Evolutionary conservation across 2,797 vertebrate genomes (phyloP).

Genomic region (Allobates femoralis): DNA sequence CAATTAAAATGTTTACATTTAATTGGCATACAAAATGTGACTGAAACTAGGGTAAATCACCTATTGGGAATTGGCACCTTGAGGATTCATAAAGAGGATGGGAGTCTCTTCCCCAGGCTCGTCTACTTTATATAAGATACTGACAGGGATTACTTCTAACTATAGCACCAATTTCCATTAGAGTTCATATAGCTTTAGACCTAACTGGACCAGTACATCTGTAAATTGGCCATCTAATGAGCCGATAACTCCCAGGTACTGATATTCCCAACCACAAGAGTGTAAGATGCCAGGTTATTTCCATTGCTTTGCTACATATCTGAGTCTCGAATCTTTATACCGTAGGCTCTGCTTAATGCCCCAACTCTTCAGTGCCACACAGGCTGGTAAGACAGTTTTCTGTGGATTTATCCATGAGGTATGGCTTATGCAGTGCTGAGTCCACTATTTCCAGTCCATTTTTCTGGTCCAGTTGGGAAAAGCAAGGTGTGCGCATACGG

Average conservation of each 20-base stretch:
- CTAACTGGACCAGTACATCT: neutral
- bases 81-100: neutral
- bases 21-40: conserved; percentile 34
- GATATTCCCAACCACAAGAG: neutral
- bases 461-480: neutral
- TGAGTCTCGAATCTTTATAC: neutral
- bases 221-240: neutral
- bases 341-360: neutral
- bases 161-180: conserved; percentile 41
- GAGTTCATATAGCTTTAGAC: conserved; percentile 1
- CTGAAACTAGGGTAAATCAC: conserved; percentile 6
- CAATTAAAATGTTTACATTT: conserved; percentile 25
- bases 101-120: neutral
- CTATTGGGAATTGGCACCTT: neutral
- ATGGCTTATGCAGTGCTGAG: neutral
- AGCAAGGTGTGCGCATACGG: neutral
- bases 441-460: neutral
- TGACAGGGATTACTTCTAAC: neutral
- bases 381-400: neutral
- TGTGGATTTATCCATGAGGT: neutral
- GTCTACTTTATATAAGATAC: neutral
- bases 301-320: conserved; percentile 33
- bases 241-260: neutral
- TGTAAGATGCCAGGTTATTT: neutral
- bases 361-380: neutral